Percentiles rank a stretch among this genome's conserved stretches.
Evolutionary conservation across 2,888 invertebrate species (phyloP).

Genomic region (Gymnocheta viridis): DNA sequence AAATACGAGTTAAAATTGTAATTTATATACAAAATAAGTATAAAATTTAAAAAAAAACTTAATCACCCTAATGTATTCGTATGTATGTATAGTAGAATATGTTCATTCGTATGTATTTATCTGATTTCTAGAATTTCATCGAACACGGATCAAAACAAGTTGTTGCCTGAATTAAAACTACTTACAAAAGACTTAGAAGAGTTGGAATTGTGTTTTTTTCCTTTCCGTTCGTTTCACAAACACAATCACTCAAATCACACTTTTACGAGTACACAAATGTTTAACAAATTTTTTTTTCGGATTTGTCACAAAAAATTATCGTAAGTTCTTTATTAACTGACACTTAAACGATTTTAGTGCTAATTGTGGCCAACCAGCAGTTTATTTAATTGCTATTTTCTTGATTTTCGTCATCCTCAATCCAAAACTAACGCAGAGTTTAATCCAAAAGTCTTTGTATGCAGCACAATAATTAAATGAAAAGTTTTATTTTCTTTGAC

Average conservation of each 20-base stretch:
- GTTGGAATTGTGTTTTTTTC: constrained; percentile 1
- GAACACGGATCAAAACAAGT: background rate
- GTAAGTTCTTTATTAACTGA: constrained; percentile 50
- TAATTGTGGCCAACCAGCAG: constrained; percentile 58
- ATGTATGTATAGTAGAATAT: too few relatives aligned
- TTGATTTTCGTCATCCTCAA: constrained; percentile 3
- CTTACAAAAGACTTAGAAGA: constrained; percentile 30
- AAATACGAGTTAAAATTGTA: too few relatives aligned
- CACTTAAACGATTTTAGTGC: constrained; percentile 51
- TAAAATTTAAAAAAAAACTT: too few relatives aligned
- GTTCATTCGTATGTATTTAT: constrained; percentile 11
- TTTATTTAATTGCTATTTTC: constrained; percentile 32
- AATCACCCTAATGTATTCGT: too few relatives aligned
- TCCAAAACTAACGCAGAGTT: background rate
- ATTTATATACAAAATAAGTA: too few relatives aligned
- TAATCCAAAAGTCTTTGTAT: constrained; percentile 2
- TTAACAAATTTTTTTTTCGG: constrained; percentile 56
- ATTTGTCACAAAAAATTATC: constrained; percentile 50
- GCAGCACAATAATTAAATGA: constrained; percentile 52
- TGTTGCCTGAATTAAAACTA: constrained; percentile 7
- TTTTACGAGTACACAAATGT: constrained; percentile 23
- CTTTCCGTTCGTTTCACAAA: background rate
- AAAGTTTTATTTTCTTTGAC: constrained; percentile 8
- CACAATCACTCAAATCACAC: background rate
- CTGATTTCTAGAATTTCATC: constrained; percentile 5